These are phyloP conservation scores for Pteronotus mesoamericanus DNA, from an alignment of 2,797 vertebrate species.

Conservation along the genomic window DNA sequence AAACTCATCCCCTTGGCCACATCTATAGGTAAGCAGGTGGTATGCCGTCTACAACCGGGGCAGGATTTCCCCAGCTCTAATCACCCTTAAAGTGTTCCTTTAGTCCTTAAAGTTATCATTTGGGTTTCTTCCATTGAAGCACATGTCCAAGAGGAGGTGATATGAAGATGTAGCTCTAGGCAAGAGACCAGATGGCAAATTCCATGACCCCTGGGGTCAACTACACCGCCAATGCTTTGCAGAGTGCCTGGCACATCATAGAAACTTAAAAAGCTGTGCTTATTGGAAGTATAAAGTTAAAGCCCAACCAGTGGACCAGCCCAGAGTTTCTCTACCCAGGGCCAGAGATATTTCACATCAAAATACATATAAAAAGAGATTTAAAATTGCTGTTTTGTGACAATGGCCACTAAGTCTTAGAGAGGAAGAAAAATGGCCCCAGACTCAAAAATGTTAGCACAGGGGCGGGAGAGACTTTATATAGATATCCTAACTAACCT, in stretches of 20 bases:
- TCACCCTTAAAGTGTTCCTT: not conserved
- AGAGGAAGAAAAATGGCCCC: not conserved
- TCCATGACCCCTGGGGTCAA: not conserved
- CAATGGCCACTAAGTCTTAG: not conserved
- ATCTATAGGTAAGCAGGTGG: not conserved
- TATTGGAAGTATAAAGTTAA: not conserved
- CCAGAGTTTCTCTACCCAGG: not conserved
- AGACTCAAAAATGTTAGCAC: not conserved
- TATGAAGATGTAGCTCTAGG: not conserved
- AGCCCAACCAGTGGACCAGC: not conserved
- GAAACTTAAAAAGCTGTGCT: not conserved
- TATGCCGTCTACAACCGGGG: not conserved
- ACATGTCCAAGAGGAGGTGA: not conserved
- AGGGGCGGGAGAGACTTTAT: too few relatives aligned
- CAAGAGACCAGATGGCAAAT: not conserved
- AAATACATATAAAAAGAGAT: not conserved
- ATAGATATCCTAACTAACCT: not conserved
- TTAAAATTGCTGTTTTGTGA: not conserved
- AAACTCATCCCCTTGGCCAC: not conserved
- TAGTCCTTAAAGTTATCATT: not conserved
- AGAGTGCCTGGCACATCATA: rapidly evolving
- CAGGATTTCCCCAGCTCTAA: not conserved
- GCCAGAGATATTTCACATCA: not conserved
- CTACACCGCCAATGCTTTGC: not conserved
- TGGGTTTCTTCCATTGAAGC: not conserved